These are phyloP conservation scores for Hydrozoanthus tunicans DNA, from an alignment of 64 coral and sea anemone genomes.

Conservation along the genomic window DNA sequence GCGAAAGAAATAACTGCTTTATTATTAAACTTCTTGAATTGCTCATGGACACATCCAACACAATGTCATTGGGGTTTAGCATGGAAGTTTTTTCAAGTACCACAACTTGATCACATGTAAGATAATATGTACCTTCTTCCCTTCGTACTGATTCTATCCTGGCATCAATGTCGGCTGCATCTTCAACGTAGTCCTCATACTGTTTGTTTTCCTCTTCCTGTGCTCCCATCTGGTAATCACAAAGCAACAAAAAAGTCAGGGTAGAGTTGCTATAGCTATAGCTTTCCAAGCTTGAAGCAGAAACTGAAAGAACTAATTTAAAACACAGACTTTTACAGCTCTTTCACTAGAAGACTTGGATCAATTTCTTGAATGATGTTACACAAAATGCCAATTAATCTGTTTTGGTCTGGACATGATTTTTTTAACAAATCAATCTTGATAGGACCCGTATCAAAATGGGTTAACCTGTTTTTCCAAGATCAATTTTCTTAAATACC, in stretches of 20 bases:
- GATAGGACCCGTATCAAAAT: too few relatives aligned
- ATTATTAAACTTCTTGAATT: too few relatives aligned
- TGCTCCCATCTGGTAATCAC: not conserved
- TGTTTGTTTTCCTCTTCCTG: conserved; percentile 51
- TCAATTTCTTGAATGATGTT: too few relatives aligned
- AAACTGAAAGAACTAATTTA: not conserved
- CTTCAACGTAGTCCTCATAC: conserved; percentile 78
- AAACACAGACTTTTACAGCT: too few relatives aligned
- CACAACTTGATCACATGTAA: not conserved
- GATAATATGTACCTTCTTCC: conserved; percentile 64
- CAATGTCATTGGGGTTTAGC: not conserved
- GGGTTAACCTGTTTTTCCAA: too few relatives aligned
- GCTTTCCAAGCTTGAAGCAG: not conserved
- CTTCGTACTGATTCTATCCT: conserved; percentile 67
- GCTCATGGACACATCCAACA: too few relatives aligned
- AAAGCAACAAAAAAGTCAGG: not conserved
- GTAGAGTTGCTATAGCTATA: not conserved
- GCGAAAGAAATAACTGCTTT: too few relatives aligned
- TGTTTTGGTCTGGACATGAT: too few relatives aligned
- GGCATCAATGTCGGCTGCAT: conserved; percentile 96
- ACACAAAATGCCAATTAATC: too few relatives aligned
- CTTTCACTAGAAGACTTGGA: too few relatives aligned
- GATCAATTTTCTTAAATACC: too few relatives aligned
- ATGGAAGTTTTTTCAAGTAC: not conserved
- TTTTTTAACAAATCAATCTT: too few relatives aligned